Conservation (phyloP, 2,797 vertebrate genomes). For the Crenuchus spilurus region DNA sequence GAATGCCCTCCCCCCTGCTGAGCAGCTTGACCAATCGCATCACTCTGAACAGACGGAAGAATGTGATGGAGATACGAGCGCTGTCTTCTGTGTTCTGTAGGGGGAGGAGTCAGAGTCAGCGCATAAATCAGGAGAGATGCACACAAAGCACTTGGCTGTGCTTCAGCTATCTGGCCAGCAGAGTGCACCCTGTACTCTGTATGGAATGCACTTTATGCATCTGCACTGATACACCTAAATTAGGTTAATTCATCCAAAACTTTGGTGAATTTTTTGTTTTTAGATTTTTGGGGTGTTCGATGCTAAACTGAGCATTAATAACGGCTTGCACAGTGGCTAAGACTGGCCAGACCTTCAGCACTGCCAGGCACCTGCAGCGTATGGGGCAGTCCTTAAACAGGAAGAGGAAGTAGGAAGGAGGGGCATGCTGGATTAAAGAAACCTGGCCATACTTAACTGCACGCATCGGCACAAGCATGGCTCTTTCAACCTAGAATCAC, state of each 20-base stretch:
- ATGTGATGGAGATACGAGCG: slow-evolving; percentile 98
- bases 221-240: not conserved
- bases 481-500: slow-evolving; percentile 77
- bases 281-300: no score
- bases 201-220: no score
- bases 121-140: slow-evolving; percentile 1
- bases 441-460: slow-evolving; percentile 80
- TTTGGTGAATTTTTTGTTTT: no score
- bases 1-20: slow-evolving; percentile 97
- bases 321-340: not conserved
- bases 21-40: slow-evolving; percentile 98
- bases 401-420: slow-evolving; percentile 82
- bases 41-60: slow-evolving; percentile 98
- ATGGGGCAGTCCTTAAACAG: slow-evolving; percentile 66
- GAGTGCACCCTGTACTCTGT: slow-evolving; percentile 8
- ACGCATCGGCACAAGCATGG: slow-evolving; percentile 80
- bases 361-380: slow-evolving; percentile 65
- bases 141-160: slow-evolving; percentile 67
- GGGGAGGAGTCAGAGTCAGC: slow-evolving; percentile 61
- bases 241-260: not conserved
- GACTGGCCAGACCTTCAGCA: slow-evolving; percentile 64
- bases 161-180: slow-evolving; percentile 62
- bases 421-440: slow-evolving; percentile 77
- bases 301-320: not conserved
- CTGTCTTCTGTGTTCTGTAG: slow-evolving; percentile 96